A percentile compares a stretch with the other conserved stretches of the same genome.
phyloP scores from a whole-genome alignment of 2,888 invertebrate species.

The Colletes collaris region DNA sequence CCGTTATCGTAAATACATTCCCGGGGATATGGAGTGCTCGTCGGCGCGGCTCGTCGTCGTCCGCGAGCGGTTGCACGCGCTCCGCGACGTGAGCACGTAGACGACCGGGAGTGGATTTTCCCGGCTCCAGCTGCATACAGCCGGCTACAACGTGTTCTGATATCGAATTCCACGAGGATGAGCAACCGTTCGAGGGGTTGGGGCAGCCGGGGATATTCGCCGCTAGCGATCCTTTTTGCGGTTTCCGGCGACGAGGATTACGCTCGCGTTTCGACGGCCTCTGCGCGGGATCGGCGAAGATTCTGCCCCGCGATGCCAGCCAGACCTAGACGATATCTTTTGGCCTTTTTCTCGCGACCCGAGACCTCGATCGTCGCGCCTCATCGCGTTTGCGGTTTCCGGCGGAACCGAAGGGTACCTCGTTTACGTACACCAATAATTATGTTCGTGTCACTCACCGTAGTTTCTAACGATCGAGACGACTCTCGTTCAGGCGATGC shows the following conservation, averaged over 20 bases:
- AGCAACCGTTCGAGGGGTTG: background rate
- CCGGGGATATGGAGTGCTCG: constrained; percentile 39
- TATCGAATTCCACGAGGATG: constrained; percentile 33
- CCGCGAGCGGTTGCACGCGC: background rate
- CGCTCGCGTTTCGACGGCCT: background rate
- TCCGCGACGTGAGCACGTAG: constrained; percentile 13
- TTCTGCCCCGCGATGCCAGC: too few species aligned
- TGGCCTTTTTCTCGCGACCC: too few species aligned
- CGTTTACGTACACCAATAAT: too few species aligned
- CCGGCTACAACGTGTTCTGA: constrained; percentile 21
- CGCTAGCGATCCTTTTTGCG: constrained; percentile 1
- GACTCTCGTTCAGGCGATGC: too few species aligned
- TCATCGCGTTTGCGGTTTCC: too few species aligned
- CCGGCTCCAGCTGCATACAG: constrained; percentile 1
- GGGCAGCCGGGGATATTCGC: background rate
- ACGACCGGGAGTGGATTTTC: constrained; percentile 39
- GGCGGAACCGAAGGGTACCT: too few species aligned
- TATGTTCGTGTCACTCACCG: too few species aligned
- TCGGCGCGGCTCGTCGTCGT: constrained; percentile 10
- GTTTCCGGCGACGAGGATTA: constrained; percentile 4
- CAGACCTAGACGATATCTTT: too few species aligned
- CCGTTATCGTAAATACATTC: constrained; percentile 62
- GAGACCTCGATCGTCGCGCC: too few species aligned
- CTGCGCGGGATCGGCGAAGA: too few species aligned
- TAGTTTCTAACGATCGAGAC: too few species aligned